These are phyloP conservation scores for Sturmia bella DNA, from an alignment of 2,888 invertebrate species.

Conservation along the genomic window DNA sequence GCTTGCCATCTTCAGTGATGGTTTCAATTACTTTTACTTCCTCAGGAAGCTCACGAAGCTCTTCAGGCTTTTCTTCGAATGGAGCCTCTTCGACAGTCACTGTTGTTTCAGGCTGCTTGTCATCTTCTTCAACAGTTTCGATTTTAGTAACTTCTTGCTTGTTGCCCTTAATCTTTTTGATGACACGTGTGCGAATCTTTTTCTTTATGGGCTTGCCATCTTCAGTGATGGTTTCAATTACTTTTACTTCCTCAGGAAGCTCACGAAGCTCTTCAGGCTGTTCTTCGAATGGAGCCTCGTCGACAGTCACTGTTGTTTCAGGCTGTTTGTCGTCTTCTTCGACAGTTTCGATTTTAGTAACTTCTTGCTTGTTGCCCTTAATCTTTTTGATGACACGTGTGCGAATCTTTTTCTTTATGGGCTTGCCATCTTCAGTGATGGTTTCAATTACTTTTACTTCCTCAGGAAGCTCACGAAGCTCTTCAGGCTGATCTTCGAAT, in stretches of 20 bases:
- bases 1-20: conserved; percentile 70
- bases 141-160: conserved; percentile 37
- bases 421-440: conserved; percentile 70
- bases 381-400: conserved; percentile 61
- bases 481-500: conserved; percentile 2
- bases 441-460: conserved; percentile 70
- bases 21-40: conserved; percentile 70
- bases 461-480: conserved; percentile 41
- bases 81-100: conserved; percentile 3
- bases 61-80: conserved; percentile 10
- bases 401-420: conserved; percentile 55
- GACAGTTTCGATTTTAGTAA: conserved; percentile 25
- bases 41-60: conserved; percentile 42
- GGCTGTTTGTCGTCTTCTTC: conserved; percentile 30
- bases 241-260: conserved; percentile 20
- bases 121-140: conserved; percentile 26
- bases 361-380: conserved; percentile 19
- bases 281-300: not conserved
- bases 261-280: not conserved
- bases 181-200: conserved; percentile 20
- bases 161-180: conserved; percentile 24
- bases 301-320: conserved; percentile 16
- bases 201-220: conserved; percentile 14
- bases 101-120: conserved; percentile 12
- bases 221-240: conserved; percentile 8